Base-by-base conservation (phyloP, 2,888 invertebrate genomes). In the Agriopis aurantiaria region DNA sequence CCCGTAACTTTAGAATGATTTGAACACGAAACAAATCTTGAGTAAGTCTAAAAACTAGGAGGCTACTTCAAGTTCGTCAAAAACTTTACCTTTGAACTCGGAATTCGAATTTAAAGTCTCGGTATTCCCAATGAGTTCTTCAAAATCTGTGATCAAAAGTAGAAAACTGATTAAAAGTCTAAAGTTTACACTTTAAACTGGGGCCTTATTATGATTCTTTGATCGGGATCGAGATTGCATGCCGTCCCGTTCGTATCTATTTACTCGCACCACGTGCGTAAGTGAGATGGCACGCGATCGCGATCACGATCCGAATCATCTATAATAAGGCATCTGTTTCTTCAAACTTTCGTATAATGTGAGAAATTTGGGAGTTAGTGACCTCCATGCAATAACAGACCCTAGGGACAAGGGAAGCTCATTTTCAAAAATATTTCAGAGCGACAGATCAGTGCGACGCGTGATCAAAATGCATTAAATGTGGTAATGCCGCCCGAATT, bases 151-250 rank as follows among this genome's bases (percentile, higher is more conserved):
- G 57, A 53, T 60, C 56, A 53, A 57, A 58, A 71, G 63, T 62
- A 40, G 12, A 14, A 64, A 72, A 59, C 66, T 68, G 63, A 68
- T 68, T 63, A 59, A 48, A 63, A 68, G 59, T 65, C 23, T 61
- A 5, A 74, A 78, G 56, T 78, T 66, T 68, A 10, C 23, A 73
- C 65, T 71, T 17, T 69, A 48, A 12, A 69, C 67, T n/a, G n/a
- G n/a, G n/a, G n/a, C n/a, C n/a, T n/a, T n/a, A n/a, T n/a, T n/a
- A n/a, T n/a, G n/a, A n/a, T n/a, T n/a, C n/a, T n/a, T n/a, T n/a
- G n/a, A n/a, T n/a, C n/a, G n/a, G n/a, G n/a, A n/a, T n/a, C n/a
- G n/a, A n/a, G n/a, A n/a, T n/a, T n/a, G n/a, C n/a, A n/a, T n/a
- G n/a, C n/a, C n/a, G n/a, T n/a, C n/a, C n/a, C n/a, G n/a, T n/a